phyloP scores from a whole-genome alignment of 2,113 vertebrate species.

The Formicarius rufipectus region DNA sequence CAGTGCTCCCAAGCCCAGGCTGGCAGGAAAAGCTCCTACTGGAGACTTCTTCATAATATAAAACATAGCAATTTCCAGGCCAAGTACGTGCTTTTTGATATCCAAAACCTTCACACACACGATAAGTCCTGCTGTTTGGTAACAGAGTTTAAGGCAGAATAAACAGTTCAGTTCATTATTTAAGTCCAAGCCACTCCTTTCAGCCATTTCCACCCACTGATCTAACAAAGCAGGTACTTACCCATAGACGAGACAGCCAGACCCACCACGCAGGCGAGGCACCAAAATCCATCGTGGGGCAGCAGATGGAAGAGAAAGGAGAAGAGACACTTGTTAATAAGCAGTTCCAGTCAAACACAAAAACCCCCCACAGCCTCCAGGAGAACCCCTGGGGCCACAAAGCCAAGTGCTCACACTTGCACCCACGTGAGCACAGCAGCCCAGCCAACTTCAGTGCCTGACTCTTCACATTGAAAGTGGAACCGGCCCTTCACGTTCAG shows the following conservation, averaged over 20 bases:
- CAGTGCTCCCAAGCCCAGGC: not conserved
- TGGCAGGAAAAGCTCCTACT: not conserved
- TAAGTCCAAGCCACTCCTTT: not conserved
- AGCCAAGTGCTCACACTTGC: not conserved
- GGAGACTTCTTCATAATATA: not conserved
- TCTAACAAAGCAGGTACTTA: constrained; percentile 32
- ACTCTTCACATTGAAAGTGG: not conserved
- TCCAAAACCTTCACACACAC: not conserved
- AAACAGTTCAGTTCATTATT: not conserved
- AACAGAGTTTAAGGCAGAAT: not conserved
- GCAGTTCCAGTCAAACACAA: not conserved
- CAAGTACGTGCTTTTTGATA: not conserved
- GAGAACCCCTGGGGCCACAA: not conserved
- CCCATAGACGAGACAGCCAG: not conserved
- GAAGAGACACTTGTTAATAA: constrained; percentile 29
- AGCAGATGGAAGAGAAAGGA: not conserved
- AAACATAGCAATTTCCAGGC: not conserved
- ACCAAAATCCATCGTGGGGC: not conserved
- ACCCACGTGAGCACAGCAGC: rapidly evolving
- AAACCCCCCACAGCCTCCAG: not conserved
- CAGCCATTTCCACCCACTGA: not conserved
- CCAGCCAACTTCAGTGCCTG: not conserved
- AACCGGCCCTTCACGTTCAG: not conserved
- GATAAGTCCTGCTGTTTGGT: not conserved
- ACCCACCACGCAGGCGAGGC: not conserved